Conservation (phyloP, 1,140 invertebrate species). For the Spodoptera frugiperda region DNA sequence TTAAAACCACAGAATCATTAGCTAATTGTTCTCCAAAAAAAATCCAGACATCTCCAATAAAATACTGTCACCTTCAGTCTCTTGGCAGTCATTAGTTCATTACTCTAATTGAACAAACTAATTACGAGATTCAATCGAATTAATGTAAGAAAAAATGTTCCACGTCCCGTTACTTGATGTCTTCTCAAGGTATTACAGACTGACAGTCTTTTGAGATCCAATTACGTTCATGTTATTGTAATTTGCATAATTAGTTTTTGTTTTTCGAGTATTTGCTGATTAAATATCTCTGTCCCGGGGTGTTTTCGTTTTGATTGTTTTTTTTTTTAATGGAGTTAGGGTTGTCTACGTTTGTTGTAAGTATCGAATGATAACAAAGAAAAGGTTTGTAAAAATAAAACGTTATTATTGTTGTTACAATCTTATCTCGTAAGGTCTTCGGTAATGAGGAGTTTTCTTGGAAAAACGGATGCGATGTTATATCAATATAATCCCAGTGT, state of each 20-base stretch:
- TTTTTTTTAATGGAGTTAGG: no score
- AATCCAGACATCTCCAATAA: slow-evolving; percentile 23
- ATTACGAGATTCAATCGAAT: slow-evolving; percentile 35
- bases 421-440: no score
- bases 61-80: slow-evolving; percentile 6
- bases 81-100: slow-evolving; percentile 31
- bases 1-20: slow-evolving; percentile 13
- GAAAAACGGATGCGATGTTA: no score
- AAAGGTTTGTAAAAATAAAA: no score
- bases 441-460: no score
- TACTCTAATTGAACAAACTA: slow-evolving; percentile 39
- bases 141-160: slow-evolving; percentile 34
- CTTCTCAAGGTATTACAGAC: background rate
- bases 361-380: no score
- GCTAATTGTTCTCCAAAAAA: background rate
- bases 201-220: background rate
- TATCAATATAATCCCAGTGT: no score
- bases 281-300: no score
- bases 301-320: no score
- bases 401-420: no score
- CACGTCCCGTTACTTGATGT: slow-evolving; percentile 26
- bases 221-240: background rate
- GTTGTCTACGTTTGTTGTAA: no score
- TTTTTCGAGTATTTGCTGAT: no score
- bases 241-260: background rate